These are phyloP conservation scores for Cheilosia soror DNA, from an alignment of 2,888 invertebrate genomes.

Conservation along the genomic window DNA sequence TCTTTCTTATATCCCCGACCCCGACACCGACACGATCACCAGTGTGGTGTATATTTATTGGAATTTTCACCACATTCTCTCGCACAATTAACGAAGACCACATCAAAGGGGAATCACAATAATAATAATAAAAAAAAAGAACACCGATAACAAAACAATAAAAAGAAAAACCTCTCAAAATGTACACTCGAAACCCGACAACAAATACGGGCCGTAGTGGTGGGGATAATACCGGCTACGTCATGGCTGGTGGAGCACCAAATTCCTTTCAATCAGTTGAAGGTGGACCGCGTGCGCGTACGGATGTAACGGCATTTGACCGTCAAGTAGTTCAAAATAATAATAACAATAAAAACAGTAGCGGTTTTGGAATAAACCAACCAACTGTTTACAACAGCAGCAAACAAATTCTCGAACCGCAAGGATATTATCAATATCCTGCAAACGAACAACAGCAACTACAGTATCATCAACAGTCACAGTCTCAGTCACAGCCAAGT, in stretches of 20 bases:
- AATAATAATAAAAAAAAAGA: conserved; percentile 22
- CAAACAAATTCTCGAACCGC: conserved; percentile 57
- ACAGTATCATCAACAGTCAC: conserved; percentile 63
- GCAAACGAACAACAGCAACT: conserved; percentile 67
- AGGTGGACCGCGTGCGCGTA: conserved; percentile 83
- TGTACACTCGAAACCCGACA: conserved; percentile 70
- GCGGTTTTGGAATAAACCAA: conserved; percentile 60
- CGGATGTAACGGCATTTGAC: conserved; percentile 78
- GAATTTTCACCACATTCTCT: conserved; percentile 59
- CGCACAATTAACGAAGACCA: conserved; percentile 39
- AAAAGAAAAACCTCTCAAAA: conserved; percentile 49
- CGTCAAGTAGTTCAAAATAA: conserved; percentile 78
- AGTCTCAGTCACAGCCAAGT: conserved; percentile 4
- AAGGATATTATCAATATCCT: conserved; percentile 73
- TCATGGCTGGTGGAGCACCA: conserved; percentile 78
- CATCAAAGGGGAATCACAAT: conserved; percentile 53
- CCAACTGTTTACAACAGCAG: conserved; percentile 71
- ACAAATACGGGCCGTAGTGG: conserved; percentile 64
- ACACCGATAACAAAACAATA: conserved; percentile 43
- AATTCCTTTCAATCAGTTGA: conserved; percentile 81
- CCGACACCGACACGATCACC: conserved; percentile 33
- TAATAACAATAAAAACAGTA: conserved; percentile 76
- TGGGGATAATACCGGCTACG: conserved; percentile 78
- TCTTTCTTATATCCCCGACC: conserved; percentile 3
- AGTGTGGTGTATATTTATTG: conserved; percentile 58